Percentiles rank a stretch among this genome's conserved stretches.
phyloP scores from a whole-genome alignment of 2,888 invertebrate species.

The Dryobotodes eremita region DNA sequence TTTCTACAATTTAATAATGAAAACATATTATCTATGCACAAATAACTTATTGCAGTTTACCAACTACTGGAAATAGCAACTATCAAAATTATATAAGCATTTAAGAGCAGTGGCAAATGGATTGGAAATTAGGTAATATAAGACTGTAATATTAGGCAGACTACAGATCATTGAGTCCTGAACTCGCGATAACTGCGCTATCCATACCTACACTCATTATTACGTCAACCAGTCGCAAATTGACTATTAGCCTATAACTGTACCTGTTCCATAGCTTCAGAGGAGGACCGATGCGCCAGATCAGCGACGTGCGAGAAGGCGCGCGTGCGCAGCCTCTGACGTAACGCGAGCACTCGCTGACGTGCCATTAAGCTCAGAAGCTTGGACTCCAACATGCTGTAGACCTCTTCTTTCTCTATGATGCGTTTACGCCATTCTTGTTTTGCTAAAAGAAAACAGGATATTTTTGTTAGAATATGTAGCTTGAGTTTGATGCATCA shows the following conservation, averaged over 20 bases:
- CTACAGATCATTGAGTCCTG: not conserved
- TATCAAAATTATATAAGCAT: not conserved
- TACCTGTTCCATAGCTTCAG: constrained; percentile 84
- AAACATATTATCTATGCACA: not conserved
- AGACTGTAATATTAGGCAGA: not conserved
- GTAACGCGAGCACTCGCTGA: constrained; percentile 82
- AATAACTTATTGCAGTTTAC: not conserved
- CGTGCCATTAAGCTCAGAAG: constrained; percentile 77
- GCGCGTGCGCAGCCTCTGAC: constrained; percentile 79
- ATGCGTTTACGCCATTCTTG: constrained; percentile 80
- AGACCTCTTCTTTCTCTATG: constrained; percentile 59
- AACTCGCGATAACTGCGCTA: not conserved
- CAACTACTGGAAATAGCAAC: not conserved
- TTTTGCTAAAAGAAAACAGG: constrained; percentile 61
- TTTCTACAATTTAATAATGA: not conserved
- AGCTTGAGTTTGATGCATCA: not conserved
- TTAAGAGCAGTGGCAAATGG: not conserved
- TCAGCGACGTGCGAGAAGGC: constrained; percentile 80
- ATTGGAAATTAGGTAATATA: not conserved
- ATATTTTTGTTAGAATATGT: not conserved
- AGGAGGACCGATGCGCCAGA: constrained; percentile 84
- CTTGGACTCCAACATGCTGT: constrained; percentile 66
- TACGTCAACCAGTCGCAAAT: not conserved
- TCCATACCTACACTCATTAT: not conserved
- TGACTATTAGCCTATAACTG: not conserved